Evolutionary conservation across 2,797 vertebrate species (phyloP).

Genomic region (Poeciliopsis paucimaculata): DNA sequence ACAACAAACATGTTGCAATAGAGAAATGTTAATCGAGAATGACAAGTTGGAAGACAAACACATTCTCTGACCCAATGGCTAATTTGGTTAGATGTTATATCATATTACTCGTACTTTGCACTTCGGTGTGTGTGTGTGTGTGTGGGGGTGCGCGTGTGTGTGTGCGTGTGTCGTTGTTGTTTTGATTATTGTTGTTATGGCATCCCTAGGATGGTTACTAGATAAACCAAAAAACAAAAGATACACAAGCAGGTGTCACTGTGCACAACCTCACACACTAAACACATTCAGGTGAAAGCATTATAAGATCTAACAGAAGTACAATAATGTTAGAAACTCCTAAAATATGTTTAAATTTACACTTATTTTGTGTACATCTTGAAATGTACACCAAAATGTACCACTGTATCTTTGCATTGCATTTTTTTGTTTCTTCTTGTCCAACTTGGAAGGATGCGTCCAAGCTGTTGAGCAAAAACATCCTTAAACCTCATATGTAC

Average conservation of each 20-base stretch:
- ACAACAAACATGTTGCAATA: constrained; percentile 16
- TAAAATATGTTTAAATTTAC: neutral
- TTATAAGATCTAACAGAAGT: constrained; percentile 22
- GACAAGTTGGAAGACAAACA: constrained; percentile 37
- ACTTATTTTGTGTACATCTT: neutral
- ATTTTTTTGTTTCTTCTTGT: constrained; percentile 24
- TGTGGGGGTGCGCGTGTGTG: neutral
- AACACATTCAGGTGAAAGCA: constrained; percentile 15
- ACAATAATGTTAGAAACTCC: constrained; percentile 1
- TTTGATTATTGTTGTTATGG: constrained; percentile 61
- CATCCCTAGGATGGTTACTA: constrained; percentile 58
- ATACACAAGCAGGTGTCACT: constrained; percentile 27
- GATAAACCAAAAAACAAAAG: constrained; percentile 54
- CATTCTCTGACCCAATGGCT: constrained; percentile 35
- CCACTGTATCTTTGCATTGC: neutral
- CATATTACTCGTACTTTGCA: constrained; percentile 39
- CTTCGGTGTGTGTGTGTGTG: constrained; percentile 10
- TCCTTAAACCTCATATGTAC: constrained; percentile 53
- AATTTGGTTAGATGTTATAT: constrained; percentile 31
- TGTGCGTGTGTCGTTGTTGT: constrained; percentile 25
- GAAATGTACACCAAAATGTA: neutral
- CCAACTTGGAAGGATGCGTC: neutral
- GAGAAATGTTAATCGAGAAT: constrained; percentile 25
- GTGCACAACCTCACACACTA: neutral
- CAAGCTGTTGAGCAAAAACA: constrained; percentile 56